These are phyloP conservation scores for Gastrophysa polygoni DNA, from an alignment of 2,888 invertebrate species.

Conservation along the genomic window DNA sequence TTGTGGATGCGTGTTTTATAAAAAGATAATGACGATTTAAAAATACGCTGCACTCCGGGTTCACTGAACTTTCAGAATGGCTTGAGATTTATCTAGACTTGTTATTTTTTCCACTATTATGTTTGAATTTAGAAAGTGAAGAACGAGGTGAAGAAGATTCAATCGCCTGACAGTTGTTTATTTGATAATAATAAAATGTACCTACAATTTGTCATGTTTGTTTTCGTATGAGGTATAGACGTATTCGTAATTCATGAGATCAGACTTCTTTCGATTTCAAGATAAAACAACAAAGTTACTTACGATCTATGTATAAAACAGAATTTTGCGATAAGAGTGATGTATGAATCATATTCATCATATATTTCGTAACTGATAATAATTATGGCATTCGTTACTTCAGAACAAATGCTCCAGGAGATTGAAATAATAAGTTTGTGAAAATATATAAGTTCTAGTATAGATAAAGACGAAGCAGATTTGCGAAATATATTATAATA, in stretches of 20 bases:
- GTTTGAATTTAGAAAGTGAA: conserved; percentile 21
- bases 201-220: neutral
- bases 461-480: no score
- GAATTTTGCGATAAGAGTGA: no score
- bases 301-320: no score
- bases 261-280: no score
- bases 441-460: no score
- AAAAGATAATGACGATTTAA: conserved; percentile 35
- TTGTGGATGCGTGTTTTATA: conserved; percentile 30
- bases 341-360: no score
- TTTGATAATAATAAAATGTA: neutral
- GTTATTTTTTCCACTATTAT: conserved; percentile 12
- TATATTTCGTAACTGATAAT: no score
- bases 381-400: no score
- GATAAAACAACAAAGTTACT: no score
- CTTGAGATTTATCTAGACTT: conserved; percentile 16
- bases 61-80: conserved; percentile 31
- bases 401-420: no score
- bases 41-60: conserved; percentile 35
- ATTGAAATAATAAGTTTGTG: no score
- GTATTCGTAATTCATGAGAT: neutral
- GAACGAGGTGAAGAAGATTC: conserved; percentile 13
- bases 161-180: conserved; percentile 9
- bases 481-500: no score
- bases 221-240: neutral